Base-by-base conservation (phyloP, 30 jellyfish, hydroid and myxozoan species). In the Hydra vulgaris region DNA sequence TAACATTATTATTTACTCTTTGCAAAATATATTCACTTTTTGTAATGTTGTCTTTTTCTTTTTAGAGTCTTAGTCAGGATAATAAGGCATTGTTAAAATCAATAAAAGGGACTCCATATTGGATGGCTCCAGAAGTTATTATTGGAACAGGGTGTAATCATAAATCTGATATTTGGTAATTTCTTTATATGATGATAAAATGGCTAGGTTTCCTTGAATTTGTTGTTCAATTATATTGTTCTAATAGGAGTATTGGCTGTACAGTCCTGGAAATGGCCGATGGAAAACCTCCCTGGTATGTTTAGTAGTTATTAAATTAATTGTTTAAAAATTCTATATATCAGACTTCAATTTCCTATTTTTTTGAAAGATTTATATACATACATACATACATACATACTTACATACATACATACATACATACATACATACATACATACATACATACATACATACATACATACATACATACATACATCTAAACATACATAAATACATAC, bases 91-190 rank as follows among this genome's bases (percentile, higher is more conserved):
- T 69, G 76, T 54, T 79, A 25, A 82, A 83, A 53, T 90, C 97
- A 1, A 78, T 83, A 61, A 82, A 85, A 61, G 97, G 97, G 16
- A 90, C 97, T 22, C 97, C 97, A 72, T 90, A 80, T 52, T 90
- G 97, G 97, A 90, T 90, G 97, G 94, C 97, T 8, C 97, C 97
- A 23, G 97, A 90, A 53, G 94, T 85, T 15, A 85, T 90, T 16
- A 84, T 87, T 21, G 95, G 95, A 18, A 79, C 77, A 3, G 97
- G 95, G 25, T 81, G 89, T 27, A 77, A 80, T 54, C 77, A 66
- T 69, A 87, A 90, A 70, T 90, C 97, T 21, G 97, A 90, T 66
- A 78, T 90, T 18, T 90, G 97, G 97, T 89, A 79, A 71, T 3
- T 83, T 56, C 7, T 21, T n/a, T 73, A 25, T 0, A 40, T 40